Evolutionary conservation across 2,113 vertebrate species (phyloP).

Genomic region (Hipposideros armiger): DNA sequence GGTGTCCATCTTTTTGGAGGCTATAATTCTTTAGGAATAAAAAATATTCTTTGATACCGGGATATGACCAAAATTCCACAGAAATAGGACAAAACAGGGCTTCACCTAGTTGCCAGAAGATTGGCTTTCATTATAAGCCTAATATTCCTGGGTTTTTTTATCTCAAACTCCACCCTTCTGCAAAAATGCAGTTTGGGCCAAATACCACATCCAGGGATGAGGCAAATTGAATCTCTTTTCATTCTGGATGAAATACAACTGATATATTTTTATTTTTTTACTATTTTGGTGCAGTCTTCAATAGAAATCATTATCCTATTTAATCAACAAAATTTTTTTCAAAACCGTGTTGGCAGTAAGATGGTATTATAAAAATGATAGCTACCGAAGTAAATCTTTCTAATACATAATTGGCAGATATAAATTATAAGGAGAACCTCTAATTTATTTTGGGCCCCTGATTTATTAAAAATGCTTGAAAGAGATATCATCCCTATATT

Average conservation of each 20-base stretch:
- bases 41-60: slow-evolving; percentile 78
- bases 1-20: slow-evolving; percentile 55
- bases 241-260: slow-evolving; percentile 75
- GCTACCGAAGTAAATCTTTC: slow-evolving; percentile 57
- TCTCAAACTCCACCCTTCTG: slow-evolving; percentile 82
- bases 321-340: slow-evolving; percentile 56
- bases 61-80: slow-evolving; percentile 83
- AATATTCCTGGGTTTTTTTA: slow-evolving; percentile 85
- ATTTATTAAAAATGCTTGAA: slow-evolving; percentile 54
- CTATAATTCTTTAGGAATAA: slow-evolving; percentile 64
- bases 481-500: slow-evolving; percentile 7
- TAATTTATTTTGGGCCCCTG: slow-evolving; percentile 31
- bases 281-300: slow-evolving; percentile 64
- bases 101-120: slow-evolving; percentile 82
- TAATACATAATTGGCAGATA: slow-evolving; percentile 50
- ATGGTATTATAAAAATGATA: slow-evolving; percentile 59
- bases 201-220: slow-evolving; percentile 83
- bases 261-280: slow-evolving; percentile 40
- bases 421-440: slow-evolving; percentile 43
- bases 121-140: slow-evolving; percentile 83
- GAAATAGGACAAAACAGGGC: slow-evolving; percentile 76
- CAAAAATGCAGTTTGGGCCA: slow-evolving; percentile 81
- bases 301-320: slow-evolving; percentile 37
- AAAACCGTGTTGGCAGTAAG: slow-evolving; percentile 51
- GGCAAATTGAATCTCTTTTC: slow-evolving; percentile 82